Base-by-base conservation (phyloP, 2,888 invertebrate species). In the Endomychus coccineus region DNA sequence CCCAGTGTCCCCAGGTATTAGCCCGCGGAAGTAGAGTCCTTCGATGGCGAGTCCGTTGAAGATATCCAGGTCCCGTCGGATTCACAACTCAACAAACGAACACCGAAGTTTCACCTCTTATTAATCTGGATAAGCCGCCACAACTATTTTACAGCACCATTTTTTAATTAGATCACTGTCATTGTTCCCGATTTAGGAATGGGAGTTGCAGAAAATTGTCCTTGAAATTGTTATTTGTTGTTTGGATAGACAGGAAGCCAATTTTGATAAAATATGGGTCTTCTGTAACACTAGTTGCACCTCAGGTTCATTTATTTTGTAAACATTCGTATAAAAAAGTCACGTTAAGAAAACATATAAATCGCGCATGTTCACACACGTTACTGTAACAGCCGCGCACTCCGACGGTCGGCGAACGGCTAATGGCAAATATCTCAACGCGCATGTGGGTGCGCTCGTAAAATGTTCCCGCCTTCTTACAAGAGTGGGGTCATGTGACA, bases 381-480 rank as follows among this genome's bases (percentile, higher is more conserved):
- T 36, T 43, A 48, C 44, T 46, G 46, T 42, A 9, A 15, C 3
- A 24, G 55, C 59, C 61, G 60, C 60, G 60, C 62, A 61, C 57
- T 56, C 51, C 48, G 46, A 51, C 57, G 57, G 59, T 58, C 58
- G 59, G 22, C 42, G 43, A 40, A 48, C 49, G 49, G 52, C 52
- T 52, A 51, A 32, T 38, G 38, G 31, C 32, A 11, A 11, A 13
- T 46, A 34, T 41, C 47, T 43, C 41, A 49, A 55, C 58, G 62
- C 59, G 60, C 55, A 55, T 54, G 54, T 53, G 43, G 52, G 45
- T 43, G 54, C 51, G 52, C 49, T 46, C 48, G 40, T 43, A 33
- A 36, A 31, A 16, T 44, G 44, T 42, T 59, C 50, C 56, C 61
- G 56, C 62, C 62, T 48, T 13, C 33, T 44, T 35, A 36, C 12